Evolutionary conservation across 1,140 invertebrate species (phyloP).

Genomic region (Drosophila hydei): DNA sequence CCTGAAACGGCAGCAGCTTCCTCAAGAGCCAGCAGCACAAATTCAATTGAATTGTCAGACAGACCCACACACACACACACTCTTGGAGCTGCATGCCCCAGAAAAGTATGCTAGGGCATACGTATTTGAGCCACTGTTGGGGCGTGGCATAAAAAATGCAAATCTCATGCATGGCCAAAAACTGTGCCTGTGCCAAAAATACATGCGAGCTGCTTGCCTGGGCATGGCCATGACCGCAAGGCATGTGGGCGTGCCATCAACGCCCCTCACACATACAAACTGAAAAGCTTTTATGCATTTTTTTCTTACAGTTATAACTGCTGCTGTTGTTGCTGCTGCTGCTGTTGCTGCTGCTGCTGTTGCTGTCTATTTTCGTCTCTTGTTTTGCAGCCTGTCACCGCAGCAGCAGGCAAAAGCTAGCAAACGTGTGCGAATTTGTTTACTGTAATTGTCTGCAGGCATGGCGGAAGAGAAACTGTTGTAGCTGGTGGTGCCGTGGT

Average conservation of each 20-base stretch:
- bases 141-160: constrained; percentile 67
- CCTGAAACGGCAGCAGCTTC: constrained; percentile 27
- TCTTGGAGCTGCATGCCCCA: constrained; percentile 52
- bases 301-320: constrained; percentile 21
- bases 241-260: constrained; percentile 23
- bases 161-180: constrained; percentile 77
- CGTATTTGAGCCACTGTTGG: constrained; percentile 50
- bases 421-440: constrained; percentile 79
- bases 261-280: constrained; percentile 5
- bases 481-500: neutral
- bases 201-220: constrained; percentile 34
- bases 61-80: constrained; percentile 22
- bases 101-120: constrained; percentile 76
- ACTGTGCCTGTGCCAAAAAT: constrained; percentile 68
- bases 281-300: constrained; percentile 31
- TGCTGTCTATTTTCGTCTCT: constrained; percentile 65
- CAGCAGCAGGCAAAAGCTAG: constrained; percentile 41
- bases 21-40: constrained; percentile 60
- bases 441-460: constrained; percentile 77
- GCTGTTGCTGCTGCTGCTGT: constrained; percentile 6
- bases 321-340: constrained; percentile 3
- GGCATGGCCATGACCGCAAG: constrained; percentile 71
- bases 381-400: constrained; percentile 73
- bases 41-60: constrained; percentile 77
- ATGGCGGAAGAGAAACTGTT: constrained; percentile 8